Base-by-base conservation (phyloP, 2,113 vertebrate species). In the Sinocyclocheilus anophthalmus region DNA sequence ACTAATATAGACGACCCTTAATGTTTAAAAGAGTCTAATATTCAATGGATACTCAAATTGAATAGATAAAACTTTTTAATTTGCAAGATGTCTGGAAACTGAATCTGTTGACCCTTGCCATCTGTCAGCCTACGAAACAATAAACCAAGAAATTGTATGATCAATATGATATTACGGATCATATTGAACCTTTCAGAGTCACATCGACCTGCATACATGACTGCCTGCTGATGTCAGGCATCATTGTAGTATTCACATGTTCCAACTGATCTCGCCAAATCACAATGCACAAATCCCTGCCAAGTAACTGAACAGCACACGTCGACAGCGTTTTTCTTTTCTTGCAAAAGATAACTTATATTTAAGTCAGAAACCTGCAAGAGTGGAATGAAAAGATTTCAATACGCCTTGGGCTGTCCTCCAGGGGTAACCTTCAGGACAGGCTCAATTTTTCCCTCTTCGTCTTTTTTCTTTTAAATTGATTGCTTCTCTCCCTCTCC, bases 371-470 rank as follows among this genome's bases (percentile, higher is more conserved):
- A 63, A 80, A 11, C 12, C 70, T 77, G 50, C 4, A 70, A 76
- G 55, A 81, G 77, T 37, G 45, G 39, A 61, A 8, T 76, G 76
- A 84, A 69, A 69, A 70, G 3, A 67, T 65, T 65, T 80, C 26
- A 85, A 72, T 81, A 57, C 37, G 61, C 61, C 86, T 87, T 89
- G 83, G n/a, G n/a, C 79, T 59, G n/a, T 86, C 55, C 85, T 83
- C 57, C 59, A 83, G 26, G 77, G 63, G 79, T 57, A 73, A 73
- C 79, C 86, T 87, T 88, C 61, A 83, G 81, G 87, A 78, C 65
- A 90, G 84, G 22, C 81, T 86, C 85, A 73, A 63, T 92, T 83
- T 84, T n/a, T n/a, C n/a, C n/a, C 39, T 86, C 78, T 77, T 73
- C 67, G 83, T 67, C 76, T 83, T 76, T 83, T 76, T 78, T n/a